Evolutionary conservation across 2,888 invertebrate genomes (phyloP), one percentile per base, ranked within the genome.

Genomic region (Synanthedon myopaeformis): DNA sequence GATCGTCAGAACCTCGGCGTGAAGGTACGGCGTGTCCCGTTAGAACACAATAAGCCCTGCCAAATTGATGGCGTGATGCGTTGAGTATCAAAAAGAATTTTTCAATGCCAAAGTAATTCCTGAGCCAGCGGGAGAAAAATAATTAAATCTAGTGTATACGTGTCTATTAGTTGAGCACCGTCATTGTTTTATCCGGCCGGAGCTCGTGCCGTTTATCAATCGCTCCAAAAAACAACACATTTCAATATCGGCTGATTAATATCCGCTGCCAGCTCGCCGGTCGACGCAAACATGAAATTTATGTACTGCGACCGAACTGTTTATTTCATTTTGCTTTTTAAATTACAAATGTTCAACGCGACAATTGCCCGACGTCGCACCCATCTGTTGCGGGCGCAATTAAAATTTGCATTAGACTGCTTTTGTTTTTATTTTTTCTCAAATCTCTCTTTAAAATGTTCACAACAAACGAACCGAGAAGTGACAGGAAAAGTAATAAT

Each of bases 231-330:
- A 87, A 86, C 85, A 86, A 85, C 87, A 86, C 83, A 87, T 87
- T 87, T 87, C 87, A 85, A 87, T 87, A 86, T 86, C 79, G 84
- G 74, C 84, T 86, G 87, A 87, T 86, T 87, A 86, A 87, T 87
- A 86, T 84, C 85, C 83, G 81, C 80, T 82, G 84, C 81, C 83
- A 81, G 86, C 76, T 76, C 78, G 51, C 51, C 76, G 77, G 82
- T 70, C 77, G 83, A 82, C 70, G 84, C 84, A 82, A 85, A 85
- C 87, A 81, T 74, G 78, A 80, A 85, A 87, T 87, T 87, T 86
- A 87, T 87, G 87, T 84, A 87, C 85, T 86, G 77, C 81, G 72
- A 83, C 85, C 82, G 64, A 82, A 66, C 77, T 77, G 76, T 81
- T 81, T 82, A 82, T 86, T 86, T 83, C 83, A 77, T 84, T 87